Conservation (phyloP, 2,113 vertebrate genomes). For the Emydocephalus ijimae region DNA sequence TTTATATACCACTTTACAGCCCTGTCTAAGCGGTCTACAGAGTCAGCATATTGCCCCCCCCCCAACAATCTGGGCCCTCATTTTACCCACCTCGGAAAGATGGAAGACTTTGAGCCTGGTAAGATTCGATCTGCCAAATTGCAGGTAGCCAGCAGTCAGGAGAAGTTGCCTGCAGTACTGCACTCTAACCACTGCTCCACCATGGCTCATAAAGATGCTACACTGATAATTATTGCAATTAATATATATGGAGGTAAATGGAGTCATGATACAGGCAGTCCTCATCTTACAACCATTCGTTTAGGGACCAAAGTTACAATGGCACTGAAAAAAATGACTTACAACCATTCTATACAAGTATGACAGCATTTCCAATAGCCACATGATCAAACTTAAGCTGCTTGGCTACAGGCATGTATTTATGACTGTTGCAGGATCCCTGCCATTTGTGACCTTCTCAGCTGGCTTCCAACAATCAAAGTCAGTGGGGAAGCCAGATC, state of each 20-base stretch:
- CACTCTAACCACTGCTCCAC: too few species aligned
- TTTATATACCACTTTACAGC: too few species aligned
- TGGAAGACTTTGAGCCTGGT: too few species aligned
- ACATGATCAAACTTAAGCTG: neutral
- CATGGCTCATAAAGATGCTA: neutral
- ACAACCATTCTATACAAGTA: neutral
- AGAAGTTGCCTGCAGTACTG: too few species aligned
- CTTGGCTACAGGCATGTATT: neutral
- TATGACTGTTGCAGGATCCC: neutral
- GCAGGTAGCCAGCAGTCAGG: too few species aligned
- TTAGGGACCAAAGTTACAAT: neutral
- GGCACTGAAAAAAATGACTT: neutral
- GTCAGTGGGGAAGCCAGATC: too few species aligned
- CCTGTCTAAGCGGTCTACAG: too few species aligned
- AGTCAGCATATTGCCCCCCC: too few species aligned
- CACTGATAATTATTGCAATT: neutral
- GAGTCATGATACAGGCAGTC: neutral
- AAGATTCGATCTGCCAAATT: too few species aligned
- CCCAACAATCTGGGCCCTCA: too few species aligned
- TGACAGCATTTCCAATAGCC: neutral
- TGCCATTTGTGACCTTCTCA: neutral
- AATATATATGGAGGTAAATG: neutral
- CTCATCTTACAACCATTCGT: neutral
- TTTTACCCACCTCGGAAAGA: too few species aligned
- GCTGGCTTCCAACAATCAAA: neutral